Conservation (phyloP, 2,113 vertebrate species). For the Mastomys coucha region DNA sequence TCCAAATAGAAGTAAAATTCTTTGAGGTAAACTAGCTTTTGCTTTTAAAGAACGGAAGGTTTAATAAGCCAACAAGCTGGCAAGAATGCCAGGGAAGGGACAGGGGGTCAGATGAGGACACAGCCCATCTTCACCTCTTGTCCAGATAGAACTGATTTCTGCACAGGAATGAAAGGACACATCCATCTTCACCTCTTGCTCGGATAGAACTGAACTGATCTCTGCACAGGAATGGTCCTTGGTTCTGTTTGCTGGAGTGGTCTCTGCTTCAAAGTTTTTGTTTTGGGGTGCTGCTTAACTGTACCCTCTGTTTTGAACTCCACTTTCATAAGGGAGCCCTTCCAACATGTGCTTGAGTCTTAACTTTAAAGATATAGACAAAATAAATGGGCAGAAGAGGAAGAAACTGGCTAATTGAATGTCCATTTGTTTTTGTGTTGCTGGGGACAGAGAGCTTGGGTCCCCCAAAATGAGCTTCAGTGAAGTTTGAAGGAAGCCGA, state of each 20-base stretch:
- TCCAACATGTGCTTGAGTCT: constrained; percentile 61
- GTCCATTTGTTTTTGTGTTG: background rate
- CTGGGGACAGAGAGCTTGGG: background rate
- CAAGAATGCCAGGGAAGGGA: background rate
- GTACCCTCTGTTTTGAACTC: constrained; percentile 65
- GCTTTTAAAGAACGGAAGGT: constrained; percentile 82
- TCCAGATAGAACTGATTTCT: constrained; percentile 46
- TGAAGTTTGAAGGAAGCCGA: background rate
- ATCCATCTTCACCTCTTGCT: background rate
- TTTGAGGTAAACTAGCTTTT: constrained; percentile 88
- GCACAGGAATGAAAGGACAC: background rate
- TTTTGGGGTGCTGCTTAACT: constrained; percentile 49
- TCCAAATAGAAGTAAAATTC: constrained; percentile 85
- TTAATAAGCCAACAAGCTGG: constrained; percentile 69
- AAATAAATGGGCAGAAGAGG: background rate
- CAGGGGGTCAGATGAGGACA: constrained; percentile 44
- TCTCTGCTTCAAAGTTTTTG: constrained; percentile 1
- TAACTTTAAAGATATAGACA: constrained; percentile 40
- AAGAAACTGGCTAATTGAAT: background rate
- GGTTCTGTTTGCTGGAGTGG: background rate
- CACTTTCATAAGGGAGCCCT: constrained; percentile 57
- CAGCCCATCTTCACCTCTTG: background rate
- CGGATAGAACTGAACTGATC: background rate
- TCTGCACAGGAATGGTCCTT: background rate
- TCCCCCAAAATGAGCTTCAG: background rate